Evolutionary conservation across 1,140 invertebrate species (phyloP).

Genomic region (Wiebesia pumilae): DNA sequence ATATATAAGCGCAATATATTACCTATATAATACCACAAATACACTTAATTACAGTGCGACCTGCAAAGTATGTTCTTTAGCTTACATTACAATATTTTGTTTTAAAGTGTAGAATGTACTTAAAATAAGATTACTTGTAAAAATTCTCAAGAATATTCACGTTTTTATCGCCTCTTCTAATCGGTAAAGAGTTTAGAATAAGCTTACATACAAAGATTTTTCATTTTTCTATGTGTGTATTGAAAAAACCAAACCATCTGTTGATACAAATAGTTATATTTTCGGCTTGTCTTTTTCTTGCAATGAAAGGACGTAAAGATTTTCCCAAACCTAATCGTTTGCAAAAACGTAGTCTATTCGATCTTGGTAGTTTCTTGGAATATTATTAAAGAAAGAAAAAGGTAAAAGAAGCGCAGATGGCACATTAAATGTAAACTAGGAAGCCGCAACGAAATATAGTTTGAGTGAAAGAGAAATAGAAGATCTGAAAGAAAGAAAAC

Average conservation of each 20-base stretch:
- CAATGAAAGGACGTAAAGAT: not conserved
- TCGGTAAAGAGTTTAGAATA: constrained; percentile 64
- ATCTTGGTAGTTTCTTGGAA: not conserved
- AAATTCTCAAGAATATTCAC: constrained; percentile 59
- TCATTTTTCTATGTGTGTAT: not conserved
- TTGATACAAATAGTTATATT: constrained; percentile 5
- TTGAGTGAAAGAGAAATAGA: not conserved
- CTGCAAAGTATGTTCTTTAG: not conserved
- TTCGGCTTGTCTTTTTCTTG: not conserved
- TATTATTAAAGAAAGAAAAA: constrained; percentile 1
- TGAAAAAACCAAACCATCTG: constrained; percentile 27
- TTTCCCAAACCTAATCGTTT: not conserved
- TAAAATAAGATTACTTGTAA: constrained; percentile 61
- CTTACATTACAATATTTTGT: not conserved
- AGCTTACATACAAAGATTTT: constrained; percentile 22
- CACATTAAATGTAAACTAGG: not conserved
- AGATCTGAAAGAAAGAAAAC: not conserved
- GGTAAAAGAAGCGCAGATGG: constrained; percentile 9
- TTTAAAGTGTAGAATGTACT: not conserved
- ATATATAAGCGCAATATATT: too few relatives aligned
- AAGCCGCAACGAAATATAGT: constrained; percentile 24
- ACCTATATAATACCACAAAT: too few relatives aligned
- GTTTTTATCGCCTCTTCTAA: constrained; percentile 57
- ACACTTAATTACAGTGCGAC: too few relatives aligned
- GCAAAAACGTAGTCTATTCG: not conserved